These are phyloP conservation scores for Stenodema calcarata DNA, from an alignment of 2,888 invertebrate species.

Conservation along the genomic window DNA sequence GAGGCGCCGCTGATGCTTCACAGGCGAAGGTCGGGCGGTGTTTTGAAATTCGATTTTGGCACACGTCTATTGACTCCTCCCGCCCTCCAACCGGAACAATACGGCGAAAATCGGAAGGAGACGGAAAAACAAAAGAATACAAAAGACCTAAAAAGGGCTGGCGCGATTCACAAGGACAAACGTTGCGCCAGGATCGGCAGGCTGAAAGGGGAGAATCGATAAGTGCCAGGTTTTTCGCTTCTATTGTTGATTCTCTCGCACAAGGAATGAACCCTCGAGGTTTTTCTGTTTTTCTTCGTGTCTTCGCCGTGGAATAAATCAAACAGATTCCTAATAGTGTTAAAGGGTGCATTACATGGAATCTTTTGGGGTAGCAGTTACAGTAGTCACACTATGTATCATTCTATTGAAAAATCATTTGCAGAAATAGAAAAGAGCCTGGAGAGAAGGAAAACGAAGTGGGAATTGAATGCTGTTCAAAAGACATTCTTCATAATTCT, in stretches of 20 bases:
- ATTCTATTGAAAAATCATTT: too few relatives aligned
- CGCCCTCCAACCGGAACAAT: background rate
- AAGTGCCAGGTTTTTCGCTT: background rate
- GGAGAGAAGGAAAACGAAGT: too few relatives aligned
- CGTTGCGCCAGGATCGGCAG: background rate
- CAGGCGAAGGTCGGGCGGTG: background rate
- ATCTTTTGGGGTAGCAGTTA: too few relatives aligned
- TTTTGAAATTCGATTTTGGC: slow-evolving; percentile 2
- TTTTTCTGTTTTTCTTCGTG: background rate
- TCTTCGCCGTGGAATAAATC: too few relatives aligned
- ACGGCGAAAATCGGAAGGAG: background rate
- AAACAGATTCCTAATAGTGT: too few relatives aligned
- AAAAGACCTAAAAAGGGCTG: background rate
- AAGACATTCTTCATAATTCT: too few relatives aligned
- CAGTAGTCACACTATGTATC: too few relatives aligned
- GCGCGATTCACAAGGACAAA: background rate
- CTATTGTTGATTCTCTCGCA: background rate
- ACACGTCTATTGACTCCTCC: background rate
- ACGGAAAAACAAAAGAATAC: background rate
- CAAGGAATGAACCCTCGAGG: background rate
- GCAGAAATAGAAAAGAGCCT: too few relatives aligned
- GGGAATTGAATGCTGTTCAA: too few relatives aligned
- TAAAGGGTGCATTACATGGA: too few relatives aligned
- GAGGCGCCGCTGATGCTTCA: background rate
- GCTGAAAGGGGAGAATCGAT: background rate